These are phyloP conservation scores for Macrotis lagotis DNA, from an alignment of 2,113 vertebrate genomes.

Conservation along the genomic window DNA sequence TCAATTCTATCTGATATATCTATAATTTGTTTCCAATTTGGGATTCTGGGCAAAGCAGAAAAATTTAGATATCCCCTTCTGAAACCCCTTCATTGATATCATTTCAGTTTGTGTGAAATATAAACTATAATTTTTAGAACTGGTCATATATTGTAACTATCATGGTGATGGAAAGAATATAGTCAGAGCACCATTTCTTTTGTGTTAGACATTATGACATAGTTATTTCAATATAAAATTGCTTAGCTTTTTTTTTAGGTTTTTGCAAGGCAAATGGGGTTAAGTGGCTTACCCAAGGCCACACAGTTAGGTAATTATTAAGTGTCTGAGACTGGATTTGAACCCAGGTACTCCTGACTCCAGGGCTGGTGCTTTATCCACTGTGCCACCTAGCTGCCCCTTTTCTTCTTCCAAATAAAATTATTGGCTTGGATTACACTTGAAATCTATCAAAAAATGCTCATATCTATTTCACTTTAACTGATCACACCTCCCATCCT, in stretches of 20 bases:
- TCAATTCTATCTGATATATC: neutral
- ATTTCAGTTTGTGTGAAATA: neutral
- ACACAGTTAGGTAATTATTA: no score
- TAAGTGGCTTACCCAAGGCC: no score
- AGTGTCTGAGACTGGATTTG: no score
- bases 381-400: no score
- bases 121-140: neutral
- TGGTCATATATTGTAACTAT: neutral
- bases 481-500: neutral
- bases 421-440: neutral
- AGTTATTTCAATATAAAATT: neutral
- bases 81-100: neutral
- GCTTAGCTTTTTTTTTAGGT: neutral
- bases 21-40: neutral
- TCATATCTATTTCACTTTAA: neutral
- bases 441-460: neutral
- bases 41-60: neutral
- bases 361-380: no score
- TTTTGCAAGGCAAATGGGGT: no score
- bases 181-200: neutral
- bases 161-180: neutral
- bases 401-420: neutral
- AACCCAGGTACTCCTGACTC: no score
- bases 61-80: neutral
- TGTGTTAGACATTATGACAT: neutral